Evolutionary conservation across 2,888 invertebrate species (phyloP).

Genomic region (Apodemia duryi): DNA sequence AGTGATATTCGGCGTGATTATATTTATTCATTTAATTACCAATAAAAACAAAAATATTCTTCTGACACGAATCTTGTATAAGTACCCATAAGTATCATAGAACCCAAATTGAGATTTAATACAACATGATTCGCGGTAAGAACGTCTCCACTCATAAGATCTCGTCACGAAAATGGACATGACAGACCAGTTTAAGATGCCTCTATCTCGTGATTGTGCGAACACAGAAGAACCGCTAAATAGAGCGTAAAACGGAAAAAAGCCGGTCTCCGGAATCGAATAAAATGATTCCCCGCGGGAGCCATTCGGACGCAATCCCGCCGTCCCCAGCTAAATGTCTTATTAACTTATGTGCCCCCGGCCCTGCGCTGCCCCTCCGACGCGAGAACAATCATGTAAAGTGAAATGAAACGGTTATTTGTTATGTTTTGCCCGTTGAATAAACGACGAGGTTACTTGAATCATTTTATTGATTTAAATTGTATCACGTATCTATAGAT

Average conservation of each 20-base stretch:
- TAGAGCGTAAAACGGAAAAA: slow-evolving; percentile 77
- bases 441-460: slow-evolving; percentile 52
- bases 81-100: not conserved
- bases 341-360: slow-evolving; percentile 75
- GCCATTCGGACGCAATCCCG: slow-evolving; percentile 83
- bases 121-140: slow-evolving; percentile 29
- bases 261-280: slow-evolving; percentile 81
- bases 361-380: slow-evolving; percentile 48
- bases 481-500: slow-evolving; percentile 22
- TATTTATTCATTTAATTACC: too few relatives aligned
- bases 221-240: slow-evolving; percentile 64
- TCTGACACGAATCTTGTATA: slow-evolving; percentile 13
- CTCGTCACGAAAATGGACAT: slow-evolving; percentile 48
- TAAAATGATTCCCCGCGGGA: slow-evolving; percentile 86
- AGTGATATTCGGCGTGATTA: not conserved
- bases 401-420: slow-evolving; percentile 80
- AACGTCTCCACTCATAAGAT: slow-evolving; percentile 51
- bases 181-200: slow-evolving; percentile 46
- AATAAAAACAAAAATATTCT: slow-evolving; percentile 27
- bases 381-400: slow-evolving; percentile 79
- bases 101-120: not conserved
- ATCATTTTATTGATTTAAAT: slow-evolving; percentile 56
- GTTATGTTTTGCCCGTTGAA: slow-evolving; percentile 72
- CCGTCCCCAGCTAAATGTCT: slow-evolving; percentile 79
- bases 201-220: slow-evolving; percentile 58